Evolutionary conservation across 37 sponge, comb jelly and placozoan species (phyloP).

Genomic region (Spongilla lacustris): DNA sequence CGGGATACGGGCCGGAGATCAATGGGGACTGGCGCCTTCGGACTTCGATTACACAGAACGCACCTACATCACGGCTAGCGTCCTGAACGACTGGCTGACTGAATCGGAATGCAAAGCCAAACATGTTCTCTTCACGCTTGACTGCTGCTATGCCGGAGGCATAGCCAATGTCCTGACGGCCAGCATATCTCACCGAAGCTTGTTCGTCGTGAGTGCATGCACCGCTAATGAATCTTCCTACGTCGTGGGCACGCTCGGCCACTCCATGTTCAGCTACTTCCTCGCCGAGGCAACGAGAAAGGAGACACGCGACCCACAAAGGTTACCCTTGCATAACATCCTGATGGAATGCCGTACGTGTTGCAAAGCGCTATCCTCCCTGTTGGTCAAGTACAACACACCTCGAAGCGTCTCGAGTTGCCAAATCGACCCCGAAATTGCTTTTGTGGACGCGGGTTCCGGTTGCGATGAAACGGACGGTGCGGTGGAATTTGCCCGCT

Average conservation of each 20-base stretch:
- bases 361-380: conserved; percentile 45
- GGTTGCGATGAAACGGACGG: not conserved
- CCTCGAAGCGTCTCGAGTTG: not conserved
- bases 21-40: conserved; percentile 54
- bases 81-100: conserved; percentile 16
- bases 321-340: conserved; percentile 12
- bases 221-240: conserved; percentile 24
- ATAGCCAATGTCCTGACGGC: conserved; percentile 16
- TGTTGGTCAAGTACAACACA: conserved; percentile 1
- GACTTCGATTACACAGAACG: conserved; percentile 19
- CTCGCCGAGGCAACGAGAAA: conserved; percentile 5
- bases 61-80: conserved; percentile 25
- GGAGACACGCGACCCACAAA: not conserved
- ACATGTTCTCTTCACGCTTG: conserved; percentile 36
- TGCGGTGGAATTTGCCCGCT: not conserved
- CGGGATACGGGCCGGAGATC: not conserved
- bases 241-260: conserved; percentile 20
- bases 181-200: not conserved
- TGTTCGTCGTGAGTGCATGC: conserved; percentile 16
- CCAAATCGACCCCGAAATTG: too few species aligned
- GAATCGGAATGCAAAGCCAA: conserved; percentile 14
- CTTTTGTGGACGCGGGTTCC: not conserved
- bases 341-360: not conserved
- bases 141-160: conserved; percentile 46
- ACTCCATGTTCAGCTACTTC: conserved; percentile 59